A percentile compares a stretch with the other conserved stretches of the same genome.
phyloP scores from a whole-genome alignment of 1,140 invertebrate genomes.

The Drosophila serrata region DNA sequence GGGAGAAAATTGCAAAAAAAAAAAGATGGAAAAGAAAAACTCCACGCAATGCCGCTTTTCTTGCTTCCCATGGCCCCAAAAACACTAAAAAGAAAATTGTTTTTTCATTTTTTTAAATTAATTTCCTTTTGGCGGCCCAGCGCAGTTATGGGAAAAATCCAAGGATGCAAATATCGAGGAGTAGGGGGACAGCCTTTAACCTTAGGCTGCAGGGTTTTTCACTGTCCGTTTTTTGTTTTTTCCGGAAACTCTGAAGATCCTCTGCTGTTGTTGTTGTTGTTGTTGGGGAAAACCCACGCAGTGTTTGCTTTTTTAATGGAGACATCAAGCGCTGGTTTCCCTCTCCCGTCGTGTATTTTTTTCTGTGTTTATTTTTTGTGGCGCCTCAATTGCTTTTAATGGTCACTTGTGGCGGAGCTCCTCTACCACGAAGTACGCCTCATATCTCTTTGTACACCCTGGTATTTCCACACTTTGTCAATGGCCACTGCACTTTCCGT shows the following conservation, averaged over 20 bases:
- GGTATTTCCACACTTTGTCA: constrained; percentile 9
- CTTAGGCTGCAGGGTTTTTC: constrained; percentile 20
- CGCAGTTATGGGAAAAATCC: constrained; percentile 32
- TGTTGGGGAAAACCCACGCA: constrained; percentile 47
- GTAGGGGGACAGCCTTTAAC: constrained; percentile 33
- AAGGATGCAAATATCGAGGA: constrained; percentile 28
- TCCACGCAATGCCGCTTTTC: constrained; percentile 56
- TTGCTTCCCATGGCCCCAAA: constrained; percentile 62
- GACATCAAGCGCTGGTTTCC: constrained; percentile 52
- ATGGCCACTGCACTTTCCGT: constrained; percentile 54
- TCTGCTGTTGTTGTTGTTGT: constrained; percentile 10
- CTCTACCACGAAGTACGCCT: constrained; percentile 3
- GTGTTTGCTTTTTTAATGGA: constrained; percentile 48
- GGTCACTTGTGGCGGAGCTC: constrained; percentile 47
- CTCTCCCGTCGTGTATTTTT: background rate
- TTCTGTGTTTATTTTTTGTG: constrained; percentile 32
- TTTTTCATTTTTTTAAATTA: constrained; percentile 58
- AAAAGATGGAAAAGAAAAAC: constrained; percentile 15
- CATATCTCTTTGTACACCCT: background rate
- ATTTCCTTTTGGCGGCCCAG: constrained; percentile 58
- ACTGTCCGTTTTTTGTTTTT: constrained; percentile 18
- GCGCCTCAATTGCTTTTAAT: constrained; percentile 75
- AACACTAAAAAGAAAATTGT: constrained; percentile 18
- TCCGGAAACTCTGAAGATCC: constrained; percentile 15
- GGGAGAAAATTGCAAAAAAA: constrained; percentile 25